A percentile compares a stretch with the other conserved stretches of the same genome.
These are phyloP conservation scores for Drosophila hamatofila DNA, from an alignment of 2,888 invertebrate species.

Conservation along the genomic window DNA sequence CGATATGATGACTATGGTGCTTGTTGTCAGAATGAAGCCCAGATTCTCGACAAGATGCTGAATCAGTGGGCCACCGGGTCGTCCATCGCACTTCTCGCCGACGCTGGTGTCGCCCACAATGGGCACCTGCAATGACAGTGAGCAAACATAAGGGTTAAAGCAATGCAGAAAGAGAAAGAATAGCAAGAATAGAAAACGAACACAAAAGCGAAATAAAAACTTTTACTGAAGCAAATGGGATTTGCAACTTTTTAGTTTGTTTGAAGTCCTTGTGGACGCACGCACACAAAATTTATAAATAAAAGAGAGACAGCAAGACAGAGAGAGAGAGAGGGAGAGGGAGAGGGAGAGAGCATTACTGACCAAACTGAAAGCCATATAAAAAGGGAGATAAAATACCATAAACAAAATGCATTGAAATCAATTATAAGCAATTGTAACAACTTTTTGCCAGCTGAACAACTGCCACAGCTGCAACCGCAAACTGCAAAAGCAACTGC, in stretches of 20 bases:
- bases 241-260: slow-evolving; percentile 16
- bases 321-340: background rate
- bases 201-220: background rate
- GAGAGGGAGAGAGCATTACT: background rate
- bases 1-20: slow-evolving; percentile 74
- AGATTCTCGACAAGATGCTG: slow-evolving; percentile 81
- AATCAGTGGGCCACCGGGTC: slow-evolving; percentile 71
- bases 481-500: background rate
- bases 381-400: background rate
- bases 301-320: background rate
- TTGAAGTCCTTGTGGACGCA: slow-evolving; percentile 19
- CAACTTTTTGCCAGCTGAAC: slow-evolving; percentile 39
- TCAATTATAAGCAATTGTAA: slow-evolving; percentile 54
- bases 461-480: slow-evolving; percentile 8
- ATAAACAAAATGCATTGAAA: slow-evolving; percentile 38
- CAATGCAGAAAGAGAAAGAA: background rate
- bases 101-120: slow-evolving; percentile 73
- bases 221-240: slow-evolving; percentile 23
- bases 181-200: background rate
- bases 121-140: slow-evolving; percentile 78
- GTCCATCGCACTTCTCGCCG: slow-evolving; percentile 74
- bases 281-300: slow-evolving; percentile 38
- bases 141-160: slow-evolving; percentile 22
- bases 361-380: slow-evolving; percentile 17
- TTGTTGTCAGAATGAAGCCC: slow-evolving; percentile 80